A percentile compares a stretch with the other conserved stretches of the same genome.
phyloP scores from a whole-genome alignment of 2,888 invertebrate genomes.

The Papilio demoleus region DNA sequence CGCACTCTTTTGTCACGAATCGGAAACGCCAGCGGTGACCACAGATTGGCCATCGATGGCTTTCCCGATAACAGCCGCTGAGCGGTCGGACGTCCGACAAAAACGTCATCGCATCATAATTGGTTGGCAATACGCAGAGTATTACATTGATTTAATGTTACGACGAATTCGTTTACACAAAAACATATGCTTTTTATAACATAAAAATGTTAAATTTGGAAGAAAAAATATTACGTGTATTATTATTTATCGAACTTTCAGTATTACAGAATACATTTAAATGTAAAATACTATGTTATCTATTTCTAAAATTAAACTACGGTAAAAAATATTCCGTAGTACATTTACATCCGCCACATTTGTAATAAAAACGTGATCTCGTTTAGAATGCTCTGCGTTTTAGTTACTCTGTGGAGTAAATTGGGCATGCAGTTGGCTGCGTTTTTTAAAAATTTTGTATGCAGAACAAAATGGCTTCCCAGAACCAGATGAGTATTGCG shows the following conservation, averaged over 20 bases:
- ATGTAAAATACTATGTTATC: no score
- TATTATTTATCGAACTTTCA: no score
- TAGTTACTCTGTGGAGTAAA: constrained; percentile 47
- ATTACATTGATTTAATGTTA: no score
- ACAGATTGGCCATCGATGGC: constrained; percentile 46
- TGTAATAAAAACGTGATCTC: constrained; percentile 11
- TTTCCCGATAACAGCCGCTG: constrained; percentile 57
- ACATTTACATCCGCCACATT: background rate
- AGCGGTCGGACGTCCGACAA: constrained; percentile 51
- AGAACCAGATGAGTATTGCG: constrained; percentile 44
- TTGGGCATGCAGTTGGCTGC: constrained; percentile 50
- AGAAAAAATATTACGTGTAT: no score
- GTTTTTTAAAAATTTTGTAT: constrained; percentile 50
- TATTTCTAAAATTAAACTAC: no score
- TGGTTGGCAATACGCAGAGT: constrained; percentile 43
- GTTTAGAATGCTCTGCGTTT: constrained; percentile 37
- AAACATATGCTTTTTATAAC: constrained; percentile 3
- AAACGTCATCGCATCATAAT: constrained; percentile 56
- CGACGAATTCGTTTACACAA: background rate
- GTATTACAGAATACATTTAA: no score
- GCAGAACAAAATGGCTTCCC: constrained; percentile 48
- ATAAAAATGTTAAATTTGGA: no score
- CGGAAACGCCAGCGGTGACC: constrained; percentile 47
- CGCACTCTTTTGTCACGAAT: constrained; percentile 1
- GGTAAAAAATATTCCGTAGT: background rate